Conservation (phyloP, 1,140 invertebrate species). For the Heliconius hermathena region DNA sequence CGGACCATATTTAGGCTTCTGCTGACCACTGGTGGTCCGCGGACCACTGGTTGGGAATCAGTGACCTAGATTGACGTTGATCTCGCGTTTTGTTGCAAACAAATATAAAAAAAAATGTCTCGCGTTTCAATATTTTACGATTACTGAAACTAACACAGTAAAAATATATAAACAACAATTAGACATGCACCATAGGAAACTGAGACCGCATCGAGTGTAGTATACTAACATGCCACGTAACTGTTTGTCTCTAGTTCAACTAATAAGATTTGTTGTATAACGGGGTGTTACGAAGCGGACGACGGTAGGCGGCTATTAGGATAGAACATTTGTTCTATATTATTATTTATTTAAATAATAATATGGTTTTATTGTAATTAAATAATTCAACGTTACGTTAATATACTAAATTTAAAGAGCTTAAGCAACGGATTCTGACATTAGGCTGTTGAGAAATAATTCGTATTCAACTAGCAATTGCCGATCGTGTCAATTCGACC, state of each 20-base stretch:
- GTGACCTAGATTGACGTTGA: neutral
- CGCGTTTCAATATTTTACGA: slow-evolving; percentile 39
- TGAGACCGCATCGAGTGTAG: slow-evolving; percentile 45
- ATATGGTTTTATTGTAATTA: neutral
- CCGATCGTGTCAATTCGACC: slow-evolving; percentile 39
- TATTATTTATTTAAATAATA: too few species aligned
- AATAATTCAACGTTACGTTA: neutral
- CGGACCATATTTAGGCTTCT: too few species aligned
- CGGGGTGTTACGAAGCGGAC: slow-evolving; percentile 56
- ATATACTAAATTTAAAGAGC: neutral
- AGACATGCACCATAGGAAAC: slow-evolving; percentile 52
- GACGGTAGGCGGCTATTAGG: slow-evolving; percentile 48
- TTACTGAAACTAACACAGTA: slow-evolving; percentile 41
- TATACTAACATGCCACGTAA: slow-evolving; percentile 52
- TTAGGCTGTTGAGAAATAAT: slow-evolving; percentile 31
- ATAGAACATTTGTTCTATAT: neutral
- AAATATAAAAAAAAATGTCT: slow-evolving; percentile 34
- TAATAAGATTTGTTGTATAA: slow-evolving; percentile 74
- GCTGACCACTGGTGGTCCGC: too few species aligned
- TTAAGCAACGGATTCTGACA: slow-evolving; percentile 24
- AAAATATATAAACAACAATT: slow-evolving; percentile 47
- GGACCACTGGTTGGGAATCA: too few species aligned
- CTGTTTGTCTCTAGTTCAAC: slow-evolving; percentile 55
- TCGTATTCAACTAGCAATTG: slow-evolving; percentile 33
- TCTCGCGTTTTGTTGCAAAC: neutral